Percentiles rank a stretch among this genome's conserved stretches.
phyloP scores from a whole-genome alignment of 2,797 vertebrate species.

The Coilia nasus region DNA sequence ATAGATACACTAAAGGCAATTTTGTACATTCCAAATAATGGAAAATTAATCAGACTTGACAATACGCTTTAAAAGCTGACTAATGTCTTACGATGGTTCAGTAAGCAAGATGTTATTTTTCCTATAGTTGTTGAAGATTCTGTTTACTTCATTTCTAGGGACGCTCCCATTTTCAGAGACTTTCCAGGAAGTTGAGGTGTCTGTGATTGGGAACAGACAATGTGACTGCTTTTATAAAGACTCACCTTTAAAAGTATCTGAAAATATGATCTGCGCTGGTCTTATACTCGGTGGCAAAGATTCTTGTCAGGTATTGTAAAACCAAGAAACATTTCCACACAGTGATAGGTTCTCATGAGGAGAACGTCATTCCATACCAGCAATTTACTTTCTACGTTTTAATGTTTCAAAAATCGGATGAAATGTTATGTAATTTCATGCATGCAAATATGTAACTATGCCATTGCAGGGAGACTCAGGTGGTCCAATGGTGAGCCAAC shows the following conservation, averaged over 20 bases:
- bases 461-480: constrained; percentile 49
- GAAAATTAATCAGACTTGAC: too few relatives aligned
- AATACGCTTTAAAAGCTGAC: too few relatives aligned
- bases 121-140: too few relatives aligned
- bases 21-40: too few relatives aligned
- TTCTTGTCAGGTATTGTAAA: constrained; percentile 54
- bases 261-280: constrained; percentile 60
- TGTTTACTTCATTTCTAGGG: constrained; percentile 23
- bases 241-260: neutral
- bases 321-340: too few relatives aligned
- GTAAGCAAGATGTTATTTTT: too few relatives aligned
- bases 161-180: constrained; percentile 33
- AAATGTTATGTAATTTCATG: too few relatives aligned
- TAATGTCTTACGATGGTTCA: too few relatives aligned
- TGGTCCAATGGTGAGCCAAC: constrained; percentile 62
- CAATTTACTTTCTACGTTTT: neutral
- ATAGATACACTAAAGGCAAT: too few relatives aligned
- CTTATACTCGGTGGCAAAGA: constrained; percentile 50
- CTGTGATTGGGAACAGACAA: constrained; percentile 36
- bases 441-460: neutral
- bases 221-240: constrained; percentile 35
- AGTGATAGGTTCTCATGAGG: too few relatives aligned
- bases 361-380: neutral
- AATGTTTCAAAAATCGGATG: too few relatives aligned
- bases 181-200: constrained; percentile 55